phyloP scores from a whole-genome alignment of 2,888 invertebrate genomes.

The Troglohyphantes excavatus region DNA sequence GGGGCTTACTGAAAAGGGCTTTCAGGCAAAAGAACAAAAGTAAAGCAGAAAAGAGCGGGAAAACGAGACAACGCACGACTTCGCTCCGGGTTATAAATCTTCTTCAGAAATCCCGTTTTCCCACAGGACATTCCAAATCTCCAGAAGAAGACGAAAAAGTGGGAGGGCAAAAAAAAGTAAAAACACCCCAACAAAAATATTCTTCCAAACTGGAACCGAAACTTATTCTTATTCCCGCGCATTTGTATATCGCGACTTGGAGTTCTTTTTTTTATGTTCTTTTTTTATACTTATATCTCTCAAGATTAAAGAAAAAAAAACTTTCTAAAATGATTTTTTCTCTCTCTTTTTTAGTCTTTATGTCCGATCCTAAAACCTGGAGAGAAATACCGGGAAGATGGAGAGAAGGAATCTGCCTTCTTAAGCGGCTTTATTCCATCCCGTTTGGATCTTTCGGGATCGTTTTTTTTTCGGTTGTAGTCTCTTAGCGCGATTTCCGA shows the following conservation, averaged over 20 bases:
- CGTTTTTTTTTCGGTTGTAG: slow-evolving; percentile 24
- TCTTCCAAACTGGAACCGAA: slow-evolving; percentile 34
- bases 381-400: slow-evolving; percentile 27
- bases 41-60: slow-evolving; percentile 3
- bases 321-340: neutral
- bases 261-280: slow-evolving; percentile 31
- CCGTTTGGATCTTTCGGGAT: slow-evolving; percentile 36
- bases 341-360: slow-evolving; percentile 26
- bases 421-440: slow-evolving; percentile 68
- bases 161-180: slow-evolving; percentile 3
- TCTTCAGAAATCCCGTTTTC: slow-evolving; percentile 68
- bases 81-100: slow-evolving; percentile 70
- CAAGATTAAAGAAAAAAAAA: slow-evolving; percentile 41
- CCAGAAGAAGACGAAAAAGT: neutral
- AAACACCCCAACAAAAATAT: slow-evolving; percentile 19
- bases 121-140: slow-evolving; percentile 50
- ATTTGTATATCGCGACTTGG: slow-evolving; percentile 60
- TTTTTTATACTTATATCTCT: slow-evolving; percentile 21
- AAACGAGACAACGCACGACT: slow-evolving; percentile 63
- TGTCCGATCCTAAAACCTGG: slow-evolving; percentile 46
- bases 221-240: slow-evolving; percentile 62
- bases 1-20: neutral
- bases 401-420: slow-evolving; percentile 27
- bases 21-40: slow-evolving; percentile 1
- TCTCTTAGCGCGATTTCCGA: slow-evolving; percentile 38